Percentiles rank a stretch among this genome's conserved stretches.
Evolutionary conservation across 2,113 vertebrate species (phyloP).

Genomic region (Oceanodroma tethys): DNA sequence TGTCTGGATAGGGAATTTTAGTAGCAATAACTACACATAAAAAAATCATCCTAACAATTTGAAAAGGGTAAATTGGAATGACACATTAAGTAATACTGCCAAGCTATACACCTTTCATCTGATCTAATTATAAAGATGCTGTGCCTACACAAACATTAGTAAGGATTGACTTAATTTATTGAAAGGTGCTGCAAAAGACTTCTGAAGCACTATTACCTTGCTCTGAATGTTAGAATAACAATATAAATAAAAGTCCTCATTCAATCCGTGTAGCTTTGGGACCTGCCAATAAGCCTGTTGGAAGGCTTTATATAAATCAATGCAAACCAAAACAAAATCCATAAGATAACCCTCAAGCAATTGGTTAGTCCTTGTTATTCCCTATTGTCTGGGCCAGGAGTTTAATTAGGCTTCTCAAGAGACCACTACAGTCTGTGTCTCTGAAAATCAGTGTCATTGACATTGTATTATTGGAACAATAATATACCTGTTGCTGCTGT

Average conservation of each 20-base stretch:
- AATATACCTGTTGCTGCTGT: background rate
- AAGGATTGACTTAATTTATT: background rate
- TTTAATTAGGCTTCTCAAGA: background rate
- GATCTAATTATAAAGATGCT: background rate
- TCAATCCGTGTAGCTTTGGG: background rate
- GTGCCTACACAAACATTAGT: background rate
- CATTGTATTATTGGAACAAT: background rate
- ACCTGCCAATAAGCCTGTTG: background rate
- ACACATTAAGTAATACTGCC: background rate
- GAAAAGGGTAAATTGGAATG: background rate
- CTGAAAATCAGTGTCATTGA: background rate
- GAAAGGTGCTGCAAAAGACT: background rate
- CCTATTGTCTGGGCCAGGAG: background rate
- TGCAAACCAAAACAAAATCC: background rate
- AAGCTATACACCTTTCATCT: background rate
- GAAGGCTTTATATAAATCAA: background rate
- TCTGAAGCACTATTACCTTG: background rate
- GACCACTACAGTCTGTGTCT: background rate
- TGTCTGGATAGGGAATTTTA: background rate
- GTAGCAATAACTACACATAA: background rate
- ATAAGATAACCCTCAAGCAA: background rate
- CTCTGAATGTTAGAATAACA: background rate
- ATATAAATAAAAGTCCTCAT: background rate
- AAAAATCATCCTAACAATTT: background rate
- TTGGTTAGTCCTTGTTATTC: background rate